Evolutionary conservation across 2,797 vertebrate species (phyloP).

Genomic region (Sphaeramia orbicularis): DNA sequence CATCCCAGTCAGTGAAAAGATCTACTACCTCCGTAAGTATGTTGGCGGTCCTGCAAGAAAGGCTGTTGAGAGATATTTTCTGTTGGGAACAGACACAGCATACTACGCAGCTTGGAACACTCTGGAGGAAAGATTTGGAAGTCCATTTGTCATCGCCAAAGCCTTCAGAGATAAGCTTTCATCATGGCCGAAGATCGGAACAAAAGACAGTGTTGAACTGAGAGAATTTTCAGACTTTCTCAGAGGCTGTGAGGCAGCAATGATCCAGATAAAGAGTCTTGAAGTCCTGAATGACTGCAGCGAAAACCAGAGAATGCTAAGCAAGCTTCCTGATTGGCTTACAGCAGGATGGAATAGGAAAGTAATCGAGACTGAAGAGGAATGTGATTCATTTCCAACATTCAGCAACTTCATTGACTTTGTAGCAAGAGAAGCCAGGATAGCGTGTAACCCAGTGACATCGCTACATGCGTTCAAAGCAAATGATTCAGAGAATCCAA

Average conservation of each 20-base stretch:
- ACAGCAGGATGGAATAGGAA: background rate
- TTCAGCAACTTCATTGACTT: background rate
- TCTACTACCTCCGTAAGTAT: slow-evolving; percentile 15
- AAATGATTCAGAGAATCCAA: too few species aligned
- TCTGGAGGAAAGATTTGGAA: too few species aligned
- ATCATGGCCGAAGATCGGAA: slow-evolving; percentile 2
- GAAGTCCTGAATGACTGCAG: background rate
- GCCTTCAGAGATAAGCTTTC: slow-evolving; percentile 6
- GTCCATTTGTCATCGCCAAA: background rate
- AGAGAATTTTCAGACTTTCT: background rate
- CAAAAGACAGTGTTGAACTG: background rate
- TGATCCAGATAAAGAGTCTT: background rate
- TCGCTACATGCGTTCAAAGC: too few species aligned
- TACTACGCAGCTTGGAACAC: background rate
- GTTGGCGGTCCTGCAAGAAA: background rate
- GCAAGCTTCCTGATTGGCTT: background rate
- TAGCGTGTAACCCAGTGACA: too few species aligned
- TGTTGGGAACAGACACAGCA: background rate
- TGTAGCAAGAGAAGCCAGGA: background rate
- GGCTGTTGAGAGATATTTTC: background rate
- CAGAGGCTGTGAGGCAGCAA: background rate
- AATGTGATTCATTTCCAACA: background rate
- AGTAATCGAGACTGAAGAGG: background rate
- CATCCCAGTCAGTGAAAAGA: slow-evolving; percentile 23
- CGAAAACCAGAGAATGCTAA: background rate